phyloP scores from a whole-genome alignment of 2,888 invertebrate species.

The Neelides folsomi region DNA sequence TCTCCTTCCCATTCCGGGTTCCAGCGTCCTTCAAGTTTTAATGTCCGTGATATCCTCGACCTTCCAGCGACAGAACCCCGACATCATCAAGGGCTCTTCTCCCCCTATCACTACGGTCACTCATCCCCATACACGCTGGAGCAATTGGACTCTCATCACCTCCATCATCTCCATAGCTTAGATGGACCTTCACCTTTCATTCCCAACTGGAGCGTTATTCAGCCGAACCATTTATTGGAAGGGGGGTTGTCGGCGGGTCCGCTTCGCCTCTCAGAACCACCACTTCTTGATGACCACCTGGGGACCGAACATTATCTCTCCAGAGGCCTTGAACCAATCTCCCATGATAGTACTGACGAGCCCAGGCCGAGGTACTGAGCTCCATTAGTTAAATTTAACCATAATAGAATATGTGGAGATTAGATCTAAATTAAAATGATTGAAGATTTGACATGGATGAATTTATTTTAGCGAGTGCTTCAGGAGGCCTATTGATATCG shows the following conservation, averaged over 20 bases:
- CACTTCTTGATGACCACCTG: not conserved
- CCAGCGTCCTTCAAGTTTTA: not conserved
- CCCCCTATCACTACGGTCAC: conserved; percentile 4
- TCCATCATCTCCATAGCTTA: not conserved
- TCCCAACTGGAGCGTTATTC: conserved; percentile 22
- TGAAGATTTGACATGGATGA: too few species aligned
- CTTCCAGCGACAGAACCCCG: not conserved
- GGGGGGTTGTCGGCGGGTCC: conserved; percentile 2
- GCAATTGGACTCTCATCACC: conserved; percentile 4
- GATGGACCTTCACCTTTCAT: conserved; percentile 5
- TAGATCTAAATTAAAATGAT: too few species aligned
- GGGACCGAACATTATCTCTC: not conserved
- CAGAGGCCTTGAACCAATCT: not conserved
- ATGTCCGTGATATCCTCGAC: conserved; percentile 5
- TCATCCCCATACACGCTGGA: conserved; percentile 8
- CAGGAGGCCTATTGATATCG: conserved; percentile 20
- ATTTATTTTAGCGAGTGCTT: not conserved
- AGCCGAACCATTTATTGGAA: conserved; percentile 12
- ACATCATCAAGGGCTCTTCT: conserved; percentile 5
- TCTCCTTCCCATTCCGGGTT: too few species aligned
- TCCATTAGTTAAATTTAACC: too few species aligned
- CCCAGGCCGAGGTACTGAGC: too few species aligned
- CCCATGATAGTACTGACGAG: too few species aligned
- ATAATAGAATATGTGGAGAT: too few species aligned
- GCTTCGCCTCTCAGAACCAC: not conserved